A percentile compares a stretch with the other conserved stretches of the same genome.
These are phyloP conservation scores for Micromesistius poutassou DNA, from an alignment of 2,797 vertebrate genomes.

Conservation along the genomic window DNA sequence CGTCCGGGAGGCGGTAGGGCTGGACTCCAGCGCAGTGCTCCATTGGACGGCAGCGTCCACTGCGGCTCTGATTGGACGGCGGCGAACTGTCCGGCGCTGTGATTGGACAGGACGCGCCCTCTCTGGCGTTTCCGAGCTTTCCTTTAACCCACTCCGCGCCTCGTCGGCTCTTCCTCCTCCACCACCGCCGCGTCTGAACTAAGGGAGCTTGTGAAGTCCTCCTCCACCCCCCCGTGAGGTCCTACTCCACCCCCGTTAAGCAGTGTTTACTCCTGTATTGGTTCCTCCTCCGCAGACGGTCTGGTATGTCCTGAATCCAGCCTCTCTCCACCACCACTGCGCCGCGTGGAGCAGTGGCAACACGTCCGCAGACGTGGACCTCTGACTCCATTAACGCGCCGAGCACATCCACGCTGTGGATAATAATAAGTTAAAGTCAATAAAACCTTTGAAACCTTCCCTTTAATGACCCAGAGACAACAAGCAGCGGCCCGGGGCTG, in stretches of 20 bases:
- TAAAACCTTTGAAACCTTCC: too few species aligned
- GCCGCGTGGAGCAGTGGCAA: too few species aligned
- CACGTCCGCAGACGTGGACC: too few species aligned
- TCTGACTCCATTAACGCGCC: too few species aligned
- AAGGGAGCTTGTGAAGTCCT: neutral
- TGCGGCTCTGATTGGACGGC: neutral
- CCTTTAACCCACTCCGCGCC: neutral
- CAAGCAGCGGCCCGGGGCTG: too few species aligned
- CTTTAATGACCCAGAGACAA: too few species aligned
- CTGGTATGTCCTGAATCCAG: neutral
- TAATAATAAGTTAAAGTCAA: too few species aligned
- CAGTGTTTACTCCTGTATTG: neutral
- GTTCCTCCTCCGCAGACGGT: neutral
- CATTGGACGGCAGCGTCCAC: neutral
- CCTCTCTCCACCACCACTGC: neutral
- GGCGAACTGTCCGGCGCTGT: neutral
- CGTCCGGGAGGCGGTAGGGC: neutral
- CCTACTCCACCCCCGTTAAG: neutral
- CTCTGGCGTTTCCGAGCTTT: neutral
- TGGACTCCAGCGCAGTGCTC: neutral
- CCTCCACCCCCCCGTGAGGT: neutral
- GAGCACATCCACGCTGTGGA: too few species aligned
- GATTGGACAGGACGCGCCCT: constrained; percentile 1
- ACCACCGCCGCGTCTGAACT: neutral
- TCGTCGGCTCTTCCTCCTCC: neutral